Evolutionary conservation across 1,140 invertebrate genomes (phyloP).

Genomic region (Calephelis virginiensis): DNA sequence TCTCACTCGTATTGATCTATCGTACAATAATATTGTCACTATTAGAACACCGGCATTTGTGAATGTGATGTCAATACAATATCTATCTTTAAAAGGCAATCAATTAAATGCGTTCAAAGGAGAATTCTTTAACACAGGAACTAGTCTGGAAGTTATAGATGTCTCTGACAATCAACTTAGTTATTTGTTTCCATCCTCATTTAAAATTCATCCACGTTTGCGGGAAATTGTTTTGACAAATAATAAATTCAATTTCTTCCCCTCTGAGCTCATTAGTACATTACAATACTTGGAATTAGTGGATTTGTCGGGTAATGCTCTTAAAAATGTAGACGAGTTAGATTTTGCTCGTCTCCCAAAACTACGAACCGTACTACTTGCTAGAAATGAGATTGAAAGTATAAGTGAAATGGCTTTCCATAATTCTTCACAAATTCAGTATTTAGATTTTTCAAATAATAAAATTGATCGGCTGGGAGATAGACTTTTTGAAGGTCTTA

Average conservation of each 20-base stretch:
- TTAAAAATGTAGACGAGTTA: conserved; percentile 88
- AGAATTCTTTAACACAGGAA: conserved; percentile 86
- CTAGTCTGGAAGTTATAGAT: conserved; percentile 85
- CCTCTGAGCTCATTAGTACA: conserved; percentile 87
- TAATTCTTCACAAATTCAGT: conserved; percentile 92
- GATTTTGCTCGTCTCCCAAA: conserved; percentile 90
- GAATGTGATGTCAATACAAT: conserved; percentile 83
- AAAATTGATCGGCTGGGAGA: conserved; percentile 87
- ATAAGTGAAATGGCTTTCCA: conserved; percentile 93
- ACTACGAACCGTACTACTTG: conserved; percentile 83
- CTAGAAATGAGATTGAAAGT: conserved; percentile 87
- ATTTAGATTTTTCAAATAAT: conserved; percentile 88
- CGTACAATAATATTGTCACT: conserved; percentile 86
- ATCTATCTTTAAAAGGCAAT: conserved; percentile 84
- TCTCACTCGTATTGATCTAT: conserved; percentile 85
- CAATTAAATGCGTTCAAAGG: conserved; percentile 87
- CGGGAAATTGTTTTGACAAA: conserved; percentile 82
- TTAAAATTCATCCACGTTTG: conserved; percentile 88
- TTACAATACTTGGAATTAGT: conserved; percentile 86
- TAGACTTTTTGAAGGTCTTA: conserved; percentile 89
- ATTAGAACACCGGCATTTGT: conserved; percentile 85
- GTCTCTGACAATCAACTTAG: conserved; percentile 87
- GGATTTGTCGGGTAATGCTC: conserved; percentile 86
- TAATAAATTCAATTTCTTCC: conserved; percentile 91
- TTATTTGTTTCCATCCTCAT: conserved; percentile 89